A percentile compares a stretch with the other conserved stretches of the same genome.
phyloP scores from a whole-genome alignment of 2,797 vertebrate species.

The Pseudomugil tenellus region DNA sequence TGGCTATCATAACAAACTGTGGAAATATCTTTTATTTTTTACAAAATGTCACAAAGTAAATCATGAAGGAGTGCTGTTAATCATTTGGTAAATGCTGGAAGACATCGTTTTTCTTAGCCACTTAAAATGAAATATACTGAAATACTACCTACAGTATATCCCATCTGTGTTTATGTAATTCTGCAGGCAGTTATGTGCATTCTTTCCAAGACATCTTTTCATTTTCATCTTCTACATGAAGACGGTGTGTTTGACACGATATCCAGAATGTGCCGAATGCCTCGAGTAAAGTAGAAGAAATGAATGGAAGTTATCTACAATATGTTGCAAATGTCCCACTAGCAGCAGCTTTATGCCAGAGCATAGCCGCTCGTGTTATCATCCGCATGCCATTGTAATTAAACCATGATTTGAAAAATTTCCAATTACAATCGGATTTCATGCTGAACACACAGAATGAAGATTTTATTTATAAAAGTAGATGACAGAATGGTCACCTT shows the following conservation, averaged over 20 bases:
- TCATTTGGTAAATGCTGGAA: constrained; percentile 34
- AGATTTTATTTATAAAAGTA: background rate
- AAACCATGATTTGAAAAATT: background rate
- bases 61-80: constrained; percentile 33
- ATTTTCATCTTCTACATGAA: background rate
- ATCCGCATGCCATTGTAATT: background rate
- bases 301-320: background rate
- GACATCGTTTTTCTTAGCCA: constrained; percentile 9
- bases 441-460: background rate
- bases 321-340: background rate
- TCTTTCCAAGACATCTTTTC: background rate
- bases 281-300: background rate
- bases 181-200: constrained; percentile 10
- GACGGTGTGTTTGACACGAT: background rate
- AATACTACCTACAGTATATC: constrained; percentile 6
- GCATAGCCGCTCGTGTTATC: background rate
- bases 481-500: background rate
- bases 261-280: background rate
- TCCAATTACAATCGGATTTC: constrained; percentile 13
- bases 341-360: background rate
- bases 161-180: background rate
- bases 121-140: background rate
- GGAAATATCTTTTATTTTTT: constrained; percentile 63
- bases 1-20: constrained; percentile 67
- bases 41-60: constrained; percentile 55